Evolutionary conservation across 2,888 invertebrate species (phyloP), one percentile per base, ranked within the genome.

Genomic region (Clistopyga incitator): DNA sequence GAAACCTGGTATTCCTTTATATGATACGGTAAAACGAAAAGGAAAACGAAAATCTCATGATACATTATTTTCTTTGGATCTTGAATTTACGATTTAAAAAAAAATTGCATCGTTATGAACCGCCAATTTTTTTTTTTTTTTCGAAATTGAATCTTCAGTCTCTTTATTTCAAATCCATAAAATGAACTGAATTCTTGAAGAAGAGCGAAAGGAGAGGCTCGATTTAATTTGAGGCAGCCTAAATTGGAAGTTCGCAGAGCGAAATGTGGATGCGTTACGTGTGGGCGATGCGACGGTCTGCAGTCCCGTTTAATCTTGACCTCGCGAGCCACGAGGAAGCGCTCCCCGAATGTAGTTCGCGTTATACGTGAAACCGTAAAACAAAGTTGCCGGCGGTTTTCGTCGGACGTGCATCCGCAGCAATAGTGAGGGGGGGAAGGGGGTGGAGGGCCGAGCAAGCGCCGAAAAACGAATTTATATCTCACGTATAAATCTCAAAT

Each of bases 401-500:
- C 11, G 54, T 54, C 61, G 20, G 45, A 74, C 65, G 78, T 64
- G 52, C 61, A 76, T 74, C 76, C 34, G 76, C 81, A 71, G n/a
- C 54, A 50, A 20, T 15, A 20, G 54, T 3, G 54, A 11, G 38
- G 38, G 42, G 18, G 10, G 0, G 3, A 11, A 2, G 38, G 38
- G 23, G 18, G 10, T 1, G 3, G 18, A 2, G 38, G 38, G 23
- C 25, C 23, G 20, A 54, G 59, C 42, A 65, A 79, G 45, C 42
- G 2, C 18, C n/a, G 45, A 76, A 79, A 79, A 72, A 59, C 52
- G 65, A 71, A 76, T 83, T 76, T 76, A 65, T 79, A 83, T 83
- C 79, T 65, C 65, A 20, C 76, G 71, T 79, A 83, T 79, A 79
- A 79, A 83, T 83, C 76, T 79, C 52, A n/a, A 79, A 79, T 83